These are phyloP conservation scores for Eledona agricola DNA, from an alignment of 2,888 invertebrate genomes.

Conservation along the genomic window DNA sequence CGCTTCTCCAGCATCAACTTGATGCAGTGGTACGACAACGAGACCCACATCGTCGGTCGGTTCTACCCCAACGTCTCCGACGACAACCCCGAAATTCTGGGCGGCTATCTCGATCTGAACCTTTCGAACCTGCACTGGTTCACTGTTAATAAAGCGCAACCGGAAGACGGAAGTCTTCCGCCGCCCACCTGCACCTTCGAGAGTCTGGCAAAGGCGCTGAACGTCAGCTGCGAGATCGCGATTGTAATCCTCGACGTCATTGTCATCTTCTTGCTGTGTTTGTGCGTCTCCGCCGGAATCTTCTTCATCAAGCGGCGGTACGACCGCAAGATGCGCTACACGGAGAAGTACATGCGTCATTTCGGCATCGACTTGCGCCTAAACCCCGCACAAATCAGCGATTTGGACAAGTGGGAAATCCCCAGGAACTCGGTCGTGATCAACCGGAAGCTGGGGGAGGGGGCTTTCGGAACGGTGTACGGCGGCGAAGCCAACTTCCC, in stretches of 20 bases:
- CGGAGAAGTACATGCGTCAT: constrained; percentile 75
- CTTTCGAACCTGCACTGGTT: constrained; percentile 71
- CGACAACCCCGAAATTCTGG: constrained; percentile 62
- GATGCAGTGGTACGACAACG: constrained; percentile 67
- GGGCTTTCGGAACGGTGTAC: constrained; percentile 92
- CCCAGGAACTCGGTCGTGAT: constrained; percentile 85
- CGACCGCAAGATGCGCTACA: constrained; percentile 71
- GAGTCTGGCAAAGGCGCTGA: constrained; percentile 72
- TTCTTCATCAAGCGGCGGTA: constrained; percentile 76
- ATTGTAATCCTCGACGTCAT: constrained; percentile 73
- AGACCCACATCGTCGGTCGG: constrained; percentile 65
- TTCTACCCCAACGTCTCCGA: constrained; percentile 67
- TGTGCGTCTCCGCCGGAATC: constrained; percentile 67
- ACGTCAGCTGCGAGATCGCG: constrained; percentile 77
- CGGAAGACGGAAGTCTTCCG: constrained; percentile 73
- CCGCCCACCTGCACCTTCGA: constrained; percentile 73
- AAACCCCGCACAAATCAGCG: constrained; percentile 44
- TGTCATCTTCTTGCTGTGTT: constrained; percentile 66
- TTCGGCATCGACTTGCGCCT: constrained; percentile 71
- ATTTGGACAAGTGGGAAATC: constrained; percentile 88
- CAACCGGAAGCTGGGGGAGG: constrained; percentile 86
- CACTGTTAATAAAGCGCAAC: constrained; percentile 67
- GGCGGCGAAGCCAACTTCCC: constrained; percentile 85
- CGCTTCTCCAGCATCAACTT: constrained; percentile 70
- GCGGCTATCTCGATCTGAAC: constrained; percentile 67